Percentiles rank a stretch among this genome's conserved stretches.
Evolutionary conservation across 2,888 invertebrate genomes (phyloP).

Genomic region (Cinara cedri): DNA sequence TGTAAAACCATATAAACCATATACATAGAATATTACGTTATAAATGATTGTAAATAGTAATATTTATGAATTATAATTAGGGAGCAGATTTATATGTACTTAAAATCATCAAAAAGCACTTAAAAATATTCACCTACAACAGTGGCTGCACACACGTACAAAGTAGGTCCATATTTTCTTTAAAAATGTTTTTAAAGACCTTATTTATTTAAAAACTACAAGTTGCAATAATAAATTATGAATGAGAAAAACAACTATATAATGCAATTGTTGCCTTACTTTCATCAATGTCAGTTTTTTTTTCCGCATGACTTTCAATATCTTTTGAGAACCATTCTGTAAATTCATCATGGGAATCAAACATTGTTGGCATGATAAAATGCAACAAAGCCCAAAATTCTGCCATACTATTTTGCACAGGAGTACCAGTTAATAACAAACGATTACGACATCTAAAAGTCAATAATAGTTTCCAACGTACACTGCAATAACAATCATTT

Average conservation of each 20-base stretch:
- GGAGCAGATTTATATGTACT: too few species aligned
- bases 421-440: slow-evolving; percentile 83
- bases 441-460: slow-evolving; percentile 93
- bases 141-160: too few species aligned
- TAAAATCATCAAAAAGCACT: too few species aligned
- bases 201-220: too few species aligned
- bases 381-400: slow-evolving; percentile 93
- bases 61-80: too few species aligned
- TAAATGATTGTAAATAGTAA: too few species aligned
- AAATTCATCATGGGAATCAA: slow-evolving; percentile 95
- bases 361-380: slow-evolving; percentile 94
- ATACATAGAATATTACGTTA: too few species aligned
- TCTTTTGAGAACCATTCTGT: slow-evolving; percentile 98
- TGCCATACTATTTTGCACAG: slow-evolving; percentile 96
- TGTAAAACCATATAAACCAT: too few species aligned
- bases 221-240: neutral
- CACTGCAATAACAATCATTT: slow-evolving; percentile 66
- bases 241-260: neutral
- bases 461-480: slow-evolving; percentile 90
- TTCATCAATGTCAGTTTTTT: slow-evolving; percentile 94
- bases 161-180: too few species aligned
- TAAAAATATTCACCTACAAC: too few species aligned
- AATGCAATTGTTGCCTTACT: slow-evolving; percentile 68
- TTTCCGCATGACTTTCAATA: slow-evolving; percentile 94
- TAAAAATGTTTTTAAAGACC: too few species aligned